These are phyloP conservation scores for Andricus grossulariae DNA, from an alignment of 1,140 invertebrate genomes.

Conservation along the genomic window DNA sequence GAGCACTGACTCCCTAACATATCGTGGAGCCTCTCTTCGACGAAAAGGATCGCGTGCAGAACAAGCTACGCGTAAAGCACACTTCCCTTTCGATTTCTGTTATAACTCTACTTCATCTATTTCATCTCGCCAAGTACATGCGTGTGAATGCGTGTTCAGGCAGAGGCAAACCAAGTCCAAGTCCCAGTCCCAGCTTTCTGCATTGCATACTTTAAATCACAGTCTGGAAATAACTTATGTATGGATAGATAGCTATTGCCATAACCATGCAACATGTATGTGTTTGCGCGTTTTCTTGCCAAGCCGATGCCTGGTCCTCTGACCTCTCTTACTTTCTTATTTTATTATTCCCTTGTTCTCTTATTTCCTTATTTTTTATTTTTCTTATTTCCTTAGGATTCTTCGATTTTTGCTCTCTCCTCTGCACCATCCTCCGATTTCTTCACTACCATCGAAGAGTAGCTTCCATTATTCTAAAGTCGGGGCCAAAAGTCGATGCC, in stretches of 20 bases:
- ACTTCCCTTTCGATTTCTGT: neutral
- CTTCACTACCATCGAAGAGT: neutral
- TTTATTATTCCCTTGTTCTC: neutral
- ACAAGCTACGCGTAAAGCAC: too few relatives aligned
- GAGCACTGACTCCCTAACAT: too few relatives aligned
- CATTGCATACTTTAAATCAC: conserved; percentile 61
- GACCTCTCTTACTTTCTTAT: conserved; percentile 48
- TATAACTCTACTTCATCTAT: neutral
- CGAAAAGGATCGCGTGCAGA: too few relatives aligned
- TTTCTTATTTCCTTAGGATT: conserved; percentile 37
- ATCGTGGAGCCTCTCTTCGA: too few relatives aligned
- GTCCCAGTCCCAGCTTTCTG: conserved; percentile 39
- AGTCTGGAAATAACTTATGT: conserved; percentile 58
- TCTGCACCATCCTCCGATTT: neutral
- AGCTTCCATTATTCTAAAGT: neutral
- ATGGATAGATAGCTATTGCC: conserved; percentile 54
- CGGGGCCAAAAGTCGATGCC: too few relatives aligned
- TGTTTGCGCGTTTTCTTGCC: conserved; percentile 35
- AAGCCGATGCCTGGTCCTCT: conserved; percentile 41
- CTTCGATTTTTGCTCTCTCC: conserved; percentile 19
- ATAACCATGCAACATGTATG: conserved; percentile 42
- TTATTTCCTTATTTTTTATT: conserved; percentile 40
- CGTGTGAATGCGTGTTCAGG: neutral
- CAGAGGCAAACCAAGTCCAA: conserved; percentile 29
- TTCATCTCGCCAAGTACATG: too few relatives aligned